Evolutionary conservation across 2,888 invertebrate species (phyloP), one percentile per base, ranked within the genome.

Genomic region (Andrena praecox): DNA sequence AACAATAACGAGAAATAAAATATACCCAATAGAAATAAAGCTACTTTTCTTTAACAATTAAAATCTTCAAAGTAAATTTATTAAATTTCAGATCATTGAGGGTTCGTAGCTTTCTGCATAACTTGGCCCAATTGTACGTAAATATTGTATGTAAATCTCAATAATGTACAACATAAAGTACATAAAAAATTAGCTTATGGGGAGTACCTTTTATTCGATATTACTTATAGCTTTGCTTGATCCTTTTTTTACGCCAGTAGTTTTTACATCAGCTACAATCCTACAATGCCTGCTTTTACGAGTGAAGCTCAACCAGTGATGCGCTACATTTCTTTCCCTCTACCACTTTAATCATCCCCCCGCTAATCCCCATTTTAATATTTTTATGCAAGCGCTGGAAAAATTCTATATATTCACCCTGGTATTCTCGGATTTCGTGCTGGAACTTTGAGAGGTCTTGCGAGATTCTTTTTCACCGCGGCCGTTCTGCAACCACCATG

Each of bases 371-470:
- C 33, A 10, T 20, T 42, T 73, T 42, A 29, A 56, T 42, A 67
- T 73, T 59, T 74, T 56, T n/a, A 56, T 42, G 29, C 64, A 8
- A 27, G 35, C 31, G n/a, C 16, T 12, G n/a, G 31, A 10, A 24
- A 64, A 52, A 24, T 52, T 27, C 10, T 24, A n/a, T 8, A 27
- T 33, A 27, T 33, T 64, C 71, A n/a, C 24, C 27, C 6, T 1
- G 24, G 33, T 68, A 74, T 68, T 59, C 56, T 24, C 42, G 16
- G 31, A 67, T 56, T 54, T 54, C 56, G 16, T 8, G n/a, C 2
- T 16, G 42, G 0, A 69, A 48, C 10, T 67, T 56, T 35, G 2
- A 1, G 42, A 20, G 3, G n/a, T 33, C 64, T 52, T 24, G 10
- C 6, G 2, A 52, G 50, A 27, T 50, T 33, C 24, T 27, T 68